Percentiles rank a stretch among this genome's conserved stretches.
Evolutionary conservation across 2,888 invertebrate species (phyloP).

Genomic region (Pasiphila rectangulata): DNA sequence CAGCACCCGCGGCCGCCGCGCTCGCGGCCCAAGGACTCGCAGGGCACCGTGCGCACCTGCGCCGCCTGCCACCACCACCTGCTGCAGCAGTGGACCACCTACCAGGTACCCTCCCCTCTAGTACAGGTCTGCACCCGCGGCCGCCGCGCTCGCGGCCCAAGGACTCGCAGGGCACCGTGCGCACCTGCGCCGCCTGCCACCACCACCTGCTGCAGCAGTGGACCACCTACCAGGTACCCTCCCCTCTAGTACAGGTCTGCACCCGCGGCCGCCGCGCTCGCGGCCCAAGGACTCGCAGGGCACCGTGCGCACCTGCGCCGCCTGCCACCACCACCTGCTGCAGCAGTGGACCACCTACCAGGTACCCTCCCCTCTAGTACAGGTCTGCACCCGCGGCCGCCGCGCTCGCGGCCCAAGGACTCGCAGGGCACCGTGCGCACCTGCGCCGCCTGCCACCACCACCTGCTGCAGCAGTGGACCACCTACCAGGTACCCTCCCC

Average conservation of each 20-base stretch:
- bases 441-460: conserved; percentile 91
- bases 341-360: conserved; percentile 93
- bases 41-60: conserved; percentile 89
- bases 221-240: conserved; percentile 85
- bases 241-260: too few species aligned
- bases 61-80: conserved; percentile 91
- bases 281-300: conserved; percentile 91
- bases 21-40: conserved; percentile 92
- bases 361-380: too few species aligned
- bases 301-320: conserved; percentile 89
- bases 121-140: conserved; percentile 91
- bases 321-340: conserved; percentile 91
- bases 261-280: conserved; percentile 91
- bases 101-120: conserved; percentile 81
- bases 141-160: conserved; percentile 92
- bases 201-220: conserved; percentile 93
- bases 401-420: conserved; percentile 92
- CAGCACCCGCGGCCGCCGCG: conserved; percentile 92
- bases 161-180: conserved; percentile 88
- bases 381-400: conserved; percentile 92
- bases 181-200: conserved; percentile 92
- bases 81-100: conserved; percentile 92
- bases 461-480: conserved; percentile 94
- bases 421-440: conserved; percentile 88
- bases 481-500: conserved; percentile 83